Evolutionary conservation across 1,140 invertebrate species (phyloP).

Genomic region (Drosophila malerkotliana): DNA sequence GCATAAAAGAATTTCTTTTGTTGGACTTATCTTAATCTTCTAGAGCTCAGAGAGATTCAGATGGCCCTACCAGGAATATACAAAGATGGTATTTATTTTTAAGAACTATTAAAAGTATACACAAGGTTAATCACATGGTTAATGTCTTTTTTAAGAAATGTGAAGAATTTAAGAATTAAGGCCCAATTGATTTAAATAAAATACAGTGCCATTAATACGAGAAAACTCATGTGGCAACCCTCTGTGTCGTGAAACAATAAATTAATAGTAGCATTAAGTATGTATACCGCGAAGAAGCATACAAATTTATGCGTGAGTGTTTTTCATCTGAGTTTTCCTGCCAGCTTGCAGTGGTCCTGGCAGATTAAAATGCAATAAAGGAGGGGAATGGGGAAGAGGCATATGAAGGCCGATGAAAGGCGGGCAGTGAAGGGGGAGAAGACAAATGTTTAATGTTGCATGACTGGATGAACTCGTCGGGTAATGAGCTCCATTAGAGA

Average conservation of each 20-base stretch:
- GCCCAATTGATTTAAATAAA: too few species aligned
- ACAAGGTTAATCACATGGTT: too few species aligned
- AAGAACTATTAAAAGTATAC: too few species aligned
- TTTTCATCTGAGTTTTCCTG: conserved; percentile 39
- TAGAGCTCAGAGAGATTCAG: too few species aligned
- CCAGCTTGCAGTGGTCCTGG: conserved; percentile 33
- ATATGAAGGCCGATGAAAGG: conserved; percentile 2
- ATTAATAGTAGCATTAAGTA: conserved; percentile 72
- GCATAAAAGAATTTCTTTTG: too few species aligned
- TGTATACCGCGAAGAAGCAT: conserved; percentile 63
- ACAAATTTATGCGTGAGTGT: conserved; percentile 60
- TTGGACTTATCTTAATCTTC: too few species aligned
- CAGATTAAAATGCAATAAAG: conserved; percentile 42
- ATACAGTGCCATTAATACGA: too few species aligned
- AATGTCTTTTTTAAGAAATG: too few species aligned
- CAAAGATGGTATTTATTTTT: too few species aligned
- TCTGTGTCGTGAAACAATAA: conserved; percentile 47
- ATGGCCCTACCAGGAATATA: too few species aligned
- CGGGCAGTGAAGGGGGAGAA: conserved; percentile 17
- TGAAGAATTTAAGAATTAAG: too few species aligned
- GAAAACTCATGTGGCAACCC: conserved; percentile 17
- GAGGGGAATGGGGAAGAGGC: background rate
- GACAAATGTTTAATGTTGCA: conserved; percentile 64
- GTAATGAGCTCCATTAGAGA: conserved; percentile 24
- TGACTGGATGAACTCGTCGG: conserved; percentile 36